These are phyloP conservation scores for Salarias fasciatus DNA, from an alignment of 2,797 vertebrate species.

Conservation along the genomic window DNA sequence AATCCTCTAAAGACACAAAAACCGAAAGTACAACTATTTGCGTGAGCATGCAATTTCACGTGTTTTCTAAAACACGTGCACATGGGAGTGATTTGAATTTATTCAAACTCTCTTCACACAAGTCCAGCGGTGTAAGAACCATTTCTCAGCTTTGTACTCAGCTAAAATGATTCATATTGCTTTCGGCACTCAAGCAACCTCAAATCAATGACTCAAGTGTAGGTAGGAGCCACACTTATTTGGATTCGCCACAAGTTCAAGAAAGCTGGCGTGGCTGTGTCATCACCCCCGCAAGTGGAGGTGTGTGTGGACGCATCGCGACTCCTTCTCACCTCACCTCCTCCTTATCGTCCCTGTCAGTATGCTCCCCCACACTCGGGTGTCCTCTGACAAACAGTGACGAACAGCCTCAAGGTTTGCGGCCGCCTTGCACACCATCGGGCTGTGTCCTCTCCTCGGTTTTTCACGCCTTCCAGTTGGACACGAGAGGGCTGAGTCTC, in stretches of 20 bases:
- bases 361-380: conserved; percentile 19
- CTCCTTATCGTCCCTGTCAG: conserved; percentile 20
- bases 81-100: too few relatives aligned
- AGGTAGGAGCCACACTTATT: conserved; percentile 47
- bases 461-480: conserved; percentile 1
- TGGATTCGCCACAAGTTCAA: conserved; percentile 51
- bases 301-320: conserved; percentile 47
- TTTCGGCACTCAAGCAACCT: neutral
- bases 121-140: too few relatives aligned
- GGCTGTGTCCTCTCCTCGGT: conserved; percentile 22
- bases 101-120: too few relatives aligned
- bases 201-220: conserved; percentile 35
- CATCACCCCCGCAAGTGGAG: conserved; percentile 54
- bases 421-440: conserved; percentile 17
- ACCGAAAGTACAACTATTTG: too few relatives aligned
- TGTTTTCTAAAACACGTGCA: too few relatives aligned
- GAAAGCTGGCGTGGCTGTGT: conserved; percentile 59
- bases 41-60: too few relatives aligned
- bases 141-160: too few relatives aligned
- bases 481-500: conserved; percentile 23
- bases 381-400: conserved; percentile 39
- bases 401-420: conserved; percentile 19
- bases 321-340: conserved; percentile 36
- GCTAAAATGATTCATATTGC: too few relatives aligned
- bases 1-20: too few relatives aligned